phyloP scores from a whole-genome alignment of 2,888 invertebrate species.

The Toxonevra muliebris region DNA sequence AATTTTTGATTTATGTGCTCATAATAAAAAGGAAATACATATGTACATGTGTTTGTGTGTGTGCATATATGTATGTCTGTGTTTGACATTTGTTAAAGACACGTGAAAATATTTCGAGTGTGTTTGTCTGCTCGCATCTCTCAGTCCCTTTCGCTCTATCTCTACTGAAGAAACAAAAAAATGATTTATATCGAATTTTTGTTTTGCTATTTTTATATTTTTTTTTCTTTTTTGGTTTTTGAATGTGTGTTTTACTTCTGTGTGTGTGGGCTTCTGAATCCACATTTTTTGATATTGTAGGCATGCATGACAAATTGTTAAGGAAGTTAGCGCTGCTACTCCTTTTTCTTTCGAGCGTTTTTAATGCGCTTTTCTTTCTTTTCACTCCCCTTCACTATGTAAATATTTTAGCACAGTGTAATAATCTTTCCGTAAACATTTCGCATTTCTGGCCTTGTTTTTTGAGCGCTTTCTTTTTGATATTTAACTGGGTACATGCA shows the following conservation, averaged over 20 bases:
- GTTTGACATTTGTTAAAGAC: constrained; percentile 57
- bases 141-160: too few species aligned
- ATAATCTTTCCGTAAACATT: too few species aligned
- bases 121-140: constrained; percentile 28
- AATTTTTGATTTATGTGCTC: constrained; percentile 43
- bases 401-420: too few species aligned
- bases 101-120: constrained; percentile 61
- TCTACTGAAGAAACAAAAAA: constrained; percentile 10
- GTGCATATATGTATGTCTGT: constrained; percentile 23
- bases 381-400: too few species aligned
- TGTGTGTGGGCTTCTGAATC: not conserved
- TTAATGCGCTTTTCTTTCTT: too few species aligned
- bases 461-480: too few species aligned
- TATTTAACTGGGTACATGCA: too few species aligned
- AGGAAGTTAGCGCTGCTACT: too few species aligned
- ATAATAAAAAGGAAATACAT: constrained; percentile 1
- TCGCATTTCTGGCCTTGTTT: too few species aligned
- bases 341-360: too few species aligned
- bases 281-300: constrained; percentile 12
- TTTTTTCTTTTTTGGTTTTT: too few species aligned
- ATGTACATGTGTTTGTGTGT: constrained; percentile 20
- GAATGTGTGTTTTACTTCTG: too few species aligned
- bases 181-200: constrained; percentile 44
- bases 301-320: constrained; percentile 42
- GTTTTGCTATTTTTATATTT: constrained; percentile 33